Evolutionary conservation across 2,797 vertebrate genomes (phyloP), one percentile per base, ranked within the genome.

Genomic region (Lerista edwardsae): DNA sequence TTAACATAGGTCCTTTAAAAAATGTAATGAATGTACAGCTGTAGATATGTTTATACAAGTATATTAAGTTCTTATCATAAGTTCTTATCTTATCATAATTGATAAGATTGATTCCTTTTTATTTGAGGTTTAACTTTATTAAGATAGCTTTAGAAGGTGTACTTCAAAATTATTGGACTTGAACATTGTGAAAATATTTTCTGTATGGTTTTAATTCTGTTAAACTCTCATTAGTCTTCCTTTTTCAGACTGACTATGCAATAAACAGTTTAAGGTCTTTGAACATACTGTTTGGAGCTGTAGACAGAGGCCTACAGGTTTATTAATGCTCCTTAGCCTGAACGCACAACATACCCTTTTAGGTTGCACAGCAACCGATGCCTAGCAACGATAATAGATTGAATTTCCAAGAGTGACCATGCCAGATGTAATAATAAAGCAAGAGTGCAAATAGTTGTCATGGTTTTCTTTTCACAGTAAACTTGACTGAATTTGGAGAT

Each of bases 361-460:
- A 93, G 92, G 96, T 96, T 96, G 95, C 96, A 68, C 94, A 93
- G 96, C 96, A 96, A 96, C 96, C 91, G 93, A 88, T 93, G 94
- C 95, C 93, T 96, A 95, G 96, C 95, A 96, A 96, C 96, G 87
- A 73, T 93, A 94, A 95, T 94, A 95, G 95, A 96, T 95, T 96
- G 95, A 95, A 96, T 96, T 95, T 96, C 95, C 94, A 94, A 93
- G 95, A 96, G 94, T 96, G 95, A 96, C 95, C 93, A 91, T 90
- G 94, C 94, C 93, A 94, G 95, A 96, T 96, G 93, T 95, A 94
- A 95, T 96, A 95, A 96, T 96, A 95, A 96, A 95, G 92, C 93
- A 91, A 89, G 94, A 96, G 92, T 95, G 94, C 95, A 95, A 96
- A 95, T 94, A 95, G 94, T 96, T 95, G 94, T 96, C 94, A 94